Base-by-base conservation (phyloP, 2,888 invertebrate species). In the Tridacna gigas region DNA sequence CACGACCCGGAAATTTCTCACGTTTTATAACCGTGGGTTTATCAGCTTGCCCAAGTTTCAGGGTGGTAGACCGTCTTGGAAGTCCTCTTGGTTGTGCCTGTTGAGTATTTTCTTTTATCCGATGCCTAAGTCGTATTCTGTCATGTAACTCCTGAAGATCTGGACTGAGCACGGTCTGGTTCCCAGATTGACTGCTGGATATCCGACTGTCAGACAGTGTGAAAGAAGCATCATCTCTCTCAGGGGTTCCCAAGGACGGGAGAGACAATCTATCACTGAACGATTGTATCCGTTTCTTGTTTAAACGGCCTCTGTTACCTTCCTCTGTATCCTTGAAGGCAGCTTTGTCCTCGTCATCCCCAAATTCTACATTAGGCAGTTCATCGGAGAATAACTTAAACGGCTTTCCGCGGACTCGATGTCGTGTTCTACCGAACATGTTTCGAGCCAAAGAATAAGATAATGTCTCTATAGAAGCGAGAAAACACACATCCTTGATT, bases 381-480 rank as follows among this genome's bases (percentile, higher is more conserved):
- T 84, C 84, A 66, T 84, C 84, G 13, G 84, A 81, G 51, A 84
- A 84, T 9, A 84, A 73, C 67, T 84, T 84, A 37, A 84, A 84
- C n/a, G 80, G 84, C 74, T 61, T 76, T 15, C 84, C 81, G 20
- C 71, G 48, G 12, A 73, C 61, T 37, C 73, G 69, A 12, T 22
- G 12, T 26, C 28, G 63, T 15, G 74, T 45, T 22, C 45, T 69
- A 45, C 69, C 69, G 22, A 45, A 69, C 69, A 69, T 37, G 37
- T 7, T 7, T 37, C 7, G 37, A 2, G 37, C 37, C 2, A 37
- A 7, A 37, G 7, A 37, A 37, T 37, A 4, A 37, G 37, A 37
- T 7, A 37, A 37, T 37, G 37, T 37, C 37, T 37, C 37, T 2
- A 37, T 7, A 37, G 37, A 37, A 37, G 37, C 37, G 7, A 37